Base-by-base conservation (phyloP, 1,140 invertebrate genomes). In the Drosophila melanica region DNA sequence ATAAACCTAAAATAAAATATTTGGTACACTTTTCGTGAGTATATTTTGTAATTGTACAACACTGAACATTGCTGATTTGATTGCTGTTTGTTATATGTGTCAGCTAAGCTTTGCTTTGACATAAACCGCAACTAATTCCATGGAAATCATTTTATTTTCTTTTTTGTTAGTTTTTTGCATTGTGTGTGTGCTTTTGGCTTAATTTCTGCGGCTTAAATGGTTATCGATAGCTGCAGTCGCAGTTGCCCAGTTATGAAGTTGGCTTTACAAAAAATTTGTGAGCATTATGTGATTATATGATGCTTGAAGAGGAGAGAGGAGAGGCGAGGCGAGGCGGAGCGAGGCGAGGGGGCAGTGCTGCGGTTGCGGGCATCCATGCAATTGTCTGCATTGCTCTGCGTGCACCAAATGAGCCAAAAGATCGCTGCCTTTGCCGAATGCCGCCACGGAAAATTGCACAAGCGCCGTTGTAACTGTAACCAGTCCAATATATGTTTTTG, bases 61-160 rank as follows among this genome's bases (percentile, higher is more conserved):
- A 39, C n/a, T 20, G 59, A 47, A 41, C 33, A 64, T 20, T 27
- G 23, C 35, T 37, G 14, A 16, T 51, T 16, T 35, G 44, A 50
- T 53, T 42, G 58, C 78, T 73, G 57, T 62, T 62, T 53, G 69
- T 42, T 64, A 50, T 30, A 45, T 73, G 2, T 54, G 66, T 69
- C 48, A 79, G 66, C 79, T 75, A 82, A 82, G 79, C 58, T 54
- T 72, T 50, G 16, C 30, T 47, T 59, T 58, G 39, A 58, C 44
- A 16, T 23, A 66, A 84, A 85, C 81, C 81, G 60, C 81, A 75
- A 59, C 30, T 77, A 87, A 86, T 86, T 81, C 73, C 81, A 68
- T 58, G 55, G 47, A 78, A 87, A 87, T 67, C 37, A 75, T 86
- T 82, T 75, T 69, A 37, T 27, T 64, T 1, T 9, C 33, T 35